These are phyloP conservation scores for Bellardia bayeri DNA, from an alignment of 2,888 invertebrate genomes.

Conservation along the genomic window DNA sequence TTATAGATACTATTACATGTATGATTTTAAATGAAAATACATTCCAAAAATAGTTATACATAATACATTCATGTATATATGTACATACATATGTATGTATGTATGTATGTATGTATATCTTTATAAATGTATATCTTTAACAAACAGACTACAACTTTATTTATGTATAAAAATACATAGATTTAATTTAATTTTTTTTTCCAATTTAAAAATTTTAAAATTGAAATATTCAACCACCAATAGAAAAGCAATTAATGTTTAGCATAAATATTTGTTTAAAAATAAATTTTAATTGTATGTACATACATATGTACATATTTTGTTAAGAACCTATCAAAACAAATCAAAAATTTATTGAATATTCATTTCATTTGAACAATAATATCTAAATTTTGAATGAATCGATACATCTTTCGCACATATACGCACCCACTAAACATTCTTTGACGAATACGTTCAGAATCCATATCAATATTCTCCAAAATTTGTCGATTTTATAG, in stretches of 20 bases:
- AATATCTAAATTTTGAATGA: neutral
- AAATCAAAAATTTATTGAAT: slow-evolving; percentile 33
- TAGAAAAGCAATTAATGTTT: slow-evolving; percentile 1
- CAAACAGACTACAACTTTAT: neutral
- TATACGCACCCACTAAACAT: too few species aligned
- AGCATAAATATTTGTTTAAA: slow-evolving; percentile 46
- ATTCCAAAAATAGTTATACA: too few species aligned
- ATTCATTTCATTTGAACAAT: neutral
- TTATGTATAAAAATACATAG: too few species aligned
- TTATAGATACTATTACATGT: too few species aligned
- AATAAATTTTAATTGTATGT: slow-evolving; percentile 28
- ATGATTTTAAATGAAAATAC: too few species aligned
- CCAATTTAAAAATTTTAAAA: neutral
- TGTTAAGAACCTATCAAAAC: slow-evolving; percentile 50
- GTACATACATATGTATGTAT: too few species aligned
- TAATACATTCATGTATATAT: too few species aligned
- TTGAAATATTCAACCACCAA: neutral
- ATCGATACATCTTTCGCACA: neutral
- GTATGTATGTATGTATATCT: neutral
- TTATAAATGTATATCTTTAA: neutral
- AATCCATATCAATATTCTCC: too few species aligned
- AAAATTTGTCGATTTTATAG: too few species aligned
- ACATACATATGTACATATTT: neutral
- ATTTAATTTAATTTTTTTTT: neutral
- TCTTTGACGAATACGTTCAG: too few species aligned